Percentiles rank a stretch among this genome's conserved stretches.
Conservation (phyloP, 2,888 invertebrate species). For the Hydriomena furcata region DNA sequence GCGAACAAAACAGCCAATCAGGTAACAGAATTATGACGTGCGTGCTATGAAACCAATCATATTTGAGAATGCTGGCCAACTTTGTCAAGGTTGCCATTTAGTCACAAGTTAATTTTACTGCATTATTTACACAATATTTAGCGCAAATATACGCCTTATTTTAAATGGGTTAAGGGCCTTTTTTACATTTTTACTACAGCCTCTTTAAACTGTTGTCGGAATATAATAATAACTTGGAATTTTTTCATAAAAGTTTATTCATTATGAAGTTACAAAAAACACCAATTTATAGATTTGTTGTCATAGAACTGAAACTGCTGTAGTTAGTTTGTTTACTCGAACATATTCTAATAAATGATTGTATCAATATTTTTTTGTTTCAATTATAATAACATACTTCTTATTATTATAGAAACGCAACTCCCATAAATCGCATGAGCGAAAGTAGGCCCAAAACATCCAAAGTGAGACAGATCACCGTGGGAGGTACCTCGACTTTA, state of each 20-base stretch:
- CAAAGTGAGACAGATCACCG: no score
- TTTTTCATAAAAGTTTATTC: constrained; percentile 5
- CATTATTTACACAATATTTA: constrained; percentile 10
- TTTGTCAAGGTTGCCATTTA: neutral
- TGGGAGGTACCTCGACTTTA: no score
- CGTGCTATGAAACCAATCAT: neutral
- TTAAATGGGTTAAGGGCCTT: constrained; percentile 24
- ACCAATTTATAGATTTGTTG: neutral
- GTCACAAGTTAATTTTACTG: constrained; percentile 12
- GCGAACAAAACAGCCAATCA: constrained; percentile 1
- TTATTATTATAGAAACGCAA: no score
- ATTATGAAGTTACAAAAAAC: constrained; percentile 1
- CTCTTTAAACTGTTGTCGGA: neutral
- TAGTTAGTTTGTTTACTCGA: constrained; percentile 27
- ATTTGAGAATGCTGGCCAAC: no score
- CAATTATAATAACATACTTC: constrained; percentile 8
- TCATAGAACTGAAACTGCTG: constrained; percentile 7
- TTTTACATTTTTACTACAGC: neutral
- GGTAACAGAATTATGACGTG: neutral
- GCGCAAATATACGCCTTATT: constrained; percentile 21
- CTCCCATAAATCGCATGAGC: no score
- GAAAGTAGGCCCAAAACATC: no score
- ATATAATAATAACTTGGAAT: neutral
- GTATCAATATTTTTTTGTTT: constrained; percentile 23
- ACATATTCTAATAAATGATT: constrained; percentile 31